A percentile compares a stretch with the other conserved stretches of the same genome.
Evolutionary conservation across 2,888 invertebrate genomes (phyloP).

Genomic region (Synergus umbraculus): DNA sequence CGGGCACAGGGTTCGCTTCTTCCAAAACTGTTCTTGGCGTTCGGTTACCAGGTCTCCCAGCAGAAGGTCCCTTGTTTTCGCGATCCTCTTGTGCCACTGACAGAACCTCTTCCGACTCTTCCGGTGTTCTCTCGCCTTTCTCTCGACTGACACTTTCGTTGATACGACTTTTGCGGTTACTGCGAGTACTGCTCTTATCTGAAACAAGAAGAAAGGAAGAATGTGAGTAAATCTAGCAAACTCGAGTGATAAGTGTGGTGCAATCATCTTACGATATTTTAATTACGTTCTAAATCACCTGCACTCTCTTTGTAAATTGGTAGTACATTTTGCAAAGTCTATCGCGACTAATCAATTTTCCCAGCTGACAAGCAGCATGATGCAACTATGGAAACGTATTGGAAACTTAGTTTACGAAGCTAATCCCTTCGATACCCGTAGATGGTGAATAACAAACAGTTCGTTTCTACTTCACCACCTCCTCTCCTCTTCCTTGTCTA

Average conservation of each 20-base stretch:
- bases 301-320: too few species aligned
- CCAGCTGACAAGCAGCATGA: slow-evolving; percentile 50
- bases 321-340: neutral
- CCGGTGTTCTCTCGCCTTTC: slow-evolving; percentile 60
- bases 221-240: slow-evolving; percentile 6
- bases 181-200: slow-evolving; percentile 70
- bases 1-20: slow-evolving; percentile 69
- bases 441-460: slow-evolving; percentile 59
- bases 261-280: neutral
- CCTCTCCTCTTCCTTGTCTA: slow-evolving; percentile 48
- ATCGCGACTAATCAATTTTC: slow-evolving; percentile 54
- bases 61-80: slow-evolving; percentile 73
- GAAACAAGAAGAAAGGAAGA: slow-evolving; percentile 59
- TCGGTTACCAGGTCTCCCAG: slow-evolving; percentile 67
- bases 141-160: slow-evolving; percentile 69
- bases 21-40: slow-evolving; percentile 70
- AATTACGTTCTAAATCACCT: slow-evolving; percentile 2
- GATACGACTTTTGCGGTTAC: slow-evolving; percentile 70
- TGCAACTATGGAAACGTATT: slow-evolving; percentile 55
- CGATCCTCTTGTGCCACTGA: slow-evolving; percentile 72
- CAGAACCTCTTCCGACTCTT: slow-evolving; percentile 54
- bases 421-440: slow-evolving; percentile 62
- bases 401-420: slow-evolving; percentile 58
- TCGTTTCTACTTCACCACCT: slow-evolving; percentile 45
- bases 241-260: neutral